phyloP scores from a whole-genome alignment of 2,113 vertebrate genomes.

The Hippoglossus stenolepis region DNA sequence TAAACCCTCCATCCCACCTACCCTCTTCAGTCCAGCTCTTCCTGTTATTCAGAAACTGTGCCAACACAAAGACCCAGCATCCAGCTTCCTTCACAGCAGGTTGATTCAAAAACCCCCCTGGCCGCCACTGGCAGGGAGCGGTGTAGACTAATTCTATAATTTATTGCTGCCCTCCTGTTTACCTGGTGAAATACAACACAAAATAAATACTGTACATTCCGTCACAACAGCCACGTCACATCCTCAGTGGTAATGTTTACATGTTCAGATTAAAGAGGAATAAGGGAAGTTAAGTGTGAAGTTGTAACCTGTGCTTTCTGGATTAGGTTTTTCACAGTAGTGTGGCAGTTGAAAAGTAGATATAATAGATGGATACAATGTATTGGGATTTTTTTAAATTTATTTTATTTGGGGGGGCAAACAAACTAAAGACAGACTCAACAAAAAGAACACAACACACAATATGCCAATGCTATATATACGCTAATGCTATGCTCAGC shows the following conservation, averaged over 20 bases:
- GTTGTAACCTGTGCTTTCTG: too few species aligned
- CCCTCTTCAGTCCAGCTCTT: conserved; percentile 47
- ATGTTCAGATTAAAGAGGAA: neutral
- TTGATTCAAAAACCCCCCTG: conserved; percentile 27
- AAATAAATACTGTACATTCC: neutral
- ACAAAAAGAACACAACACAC: too few species aligned
- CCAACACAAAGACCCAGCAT: conserved; percentile 46
- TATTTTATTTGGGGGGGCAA: too few species aligned
- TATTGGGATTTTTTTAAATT: too few species aligned
- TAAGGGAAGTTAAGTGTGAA: too few species aligned
- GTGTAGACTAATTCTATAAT: neutral
- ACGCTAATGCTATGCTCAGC: too few species aligned
- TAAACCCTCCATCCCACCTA: conserved; percentile 16
- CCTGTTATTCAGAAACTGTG: conserved; percentile 58
- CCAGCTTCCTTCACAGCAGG: conserved; percentile 39
- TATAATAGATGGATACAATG: too few species aligned
- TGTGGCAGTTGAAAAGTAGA: too few species aligned
- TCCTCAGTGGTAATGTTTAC: neutral
- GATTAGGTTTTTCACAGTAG: too few species aligned
- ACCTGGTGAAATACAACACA: conserved; percentile 7
- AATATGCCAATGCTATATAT: too few species aligned
- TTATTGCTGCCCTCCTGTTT: conserved; percentile 5
- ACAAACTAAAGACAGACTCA: too few species aligned
- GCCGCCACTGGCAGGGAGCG: conserved; percentile 12
- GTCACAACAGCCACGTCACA: neutral